These are phyloP conservation scores for Charaxes varanes DNA, from an alignment of 1,140 invertebrate genomes.

Conservation along the genomic window DNA sequence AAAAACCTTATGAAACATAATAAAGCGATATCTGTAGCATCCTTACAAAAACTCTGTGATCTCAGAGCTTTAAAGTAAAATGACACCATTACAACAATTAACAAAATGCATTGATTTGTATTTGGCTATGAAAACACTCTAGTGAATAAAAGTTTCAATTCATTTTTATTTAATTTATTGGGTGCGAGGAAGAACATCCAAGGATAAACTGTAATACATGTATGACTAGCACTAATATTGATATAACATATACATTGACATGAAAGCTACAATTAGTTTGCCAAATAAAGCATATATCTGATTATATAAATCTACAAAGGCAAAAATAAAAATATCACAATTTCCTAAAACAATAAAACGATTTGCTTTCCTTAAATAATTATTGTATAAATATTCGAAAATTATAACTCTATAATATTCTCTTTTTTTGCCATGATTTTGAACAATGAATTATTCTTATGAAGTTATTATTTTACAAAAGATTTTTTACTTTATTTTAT, in stretches of 20 bases:
- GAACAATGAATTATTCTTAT: not conserved
- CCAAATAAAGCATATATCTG: not conserved
- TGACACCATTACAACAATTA: no score
- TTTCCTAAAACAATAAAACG: not conserved
- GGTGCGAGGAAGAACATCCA: not conserved
- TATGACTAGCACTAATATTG: constrained; percentile 39
- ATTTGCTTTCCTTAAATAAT: not conserved
- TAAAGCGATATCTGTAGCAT: no score
- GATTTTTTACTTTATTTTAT: not conserved
- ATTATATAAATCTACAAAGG: constrained; percentile 1
- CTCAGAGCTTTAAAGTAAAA: no score
- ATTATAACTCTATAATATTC: no score
- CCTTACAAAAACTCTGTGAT: no score
- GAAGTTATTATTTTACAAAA: not conserved
- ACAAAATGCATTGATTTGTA: no score
- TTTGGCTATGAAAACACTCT: no score
- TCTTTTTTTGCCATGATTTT: no score
- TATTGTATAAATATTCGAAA: constrained; percentile 3
- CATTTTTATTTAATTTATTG: no score
- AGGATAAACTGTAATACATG: constrained; percentile 18
- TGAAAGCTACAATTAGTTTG: not conserved
- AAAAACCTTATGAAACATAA: no score
- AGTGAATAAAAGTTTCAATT: no score
- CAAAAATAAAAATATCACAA: constrained; percentile 6
- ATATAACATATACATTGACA: constrained; percentile 1